phyloP scores from a whole-genome alignment of 1,140 invertebrate species.

The Penaeus vannamei region DNA sequence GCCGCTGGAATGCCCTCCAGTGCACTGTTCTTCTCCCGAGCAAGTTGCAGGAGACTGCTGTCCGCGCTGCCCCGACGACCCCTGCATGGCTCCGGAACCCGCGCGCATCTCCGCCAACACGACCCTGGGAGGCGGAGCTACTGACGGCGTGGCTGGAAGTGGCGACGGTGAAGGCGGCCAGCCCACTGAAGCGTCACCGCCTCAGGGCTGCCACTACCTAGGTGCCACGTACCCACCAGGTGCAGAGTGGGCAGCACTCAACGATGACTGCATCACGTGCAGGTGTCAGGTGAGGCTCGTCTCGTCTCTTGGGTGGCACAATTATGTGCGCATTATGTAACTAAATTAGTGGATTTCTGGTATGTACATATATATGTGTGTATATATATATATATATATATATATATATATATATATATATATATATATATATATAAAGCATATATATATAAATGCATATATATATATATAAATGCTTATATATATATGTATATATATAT shows the following conservation, averaged over 20 bases:
- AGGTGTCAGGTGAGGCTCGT: slow-evolving; percentile 82
- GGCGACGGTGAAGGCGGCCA: no score
- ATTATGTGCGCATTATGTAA: neutral
- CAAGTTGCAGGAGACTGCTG: slow-evolving; percentile 80
- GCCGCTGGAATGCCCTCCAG: slow-evolving; percentile 85
- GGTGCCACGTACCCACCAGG: slow-evolving; percentile 78
- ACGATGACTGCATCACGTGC: slow-evolving; percentile 82
- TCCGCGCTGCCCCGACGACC: slow-evolving; percentile 80
- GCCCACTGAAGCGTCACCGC: neutral
- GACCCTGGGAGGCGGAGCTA: slow-evolving; percentile 67
- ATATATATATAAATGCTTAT: no score
- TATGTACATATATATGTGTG: neutral
- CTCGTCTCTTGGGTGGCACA: neutral
- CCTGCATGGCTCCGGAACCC: slow-evolving; percentile 68
- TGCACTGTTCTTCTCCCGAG: slow-evolving; percentile 80
- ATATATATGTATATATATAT: no score
- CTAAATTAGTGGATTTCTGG: neutral
- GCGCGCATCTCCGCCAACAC: slow-evolving; percentile 59
- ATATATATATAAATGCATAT: no score
- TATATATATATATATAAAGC: no score
- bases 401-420: no score
- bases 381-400: no score
- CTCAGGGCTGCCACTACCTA: slow-evolving; percentile 77
- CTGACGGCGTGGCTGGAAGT: slow-evolving; percentile 12
- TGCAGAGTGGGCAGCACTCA: slow-evolving; percentile 76